Evolutionary conservation across 2,888 invertebrate genomes (phyloP), one percentile per base, ranked within the genome.

Genomic region (Nasonovia ribisnigri): DNA sequence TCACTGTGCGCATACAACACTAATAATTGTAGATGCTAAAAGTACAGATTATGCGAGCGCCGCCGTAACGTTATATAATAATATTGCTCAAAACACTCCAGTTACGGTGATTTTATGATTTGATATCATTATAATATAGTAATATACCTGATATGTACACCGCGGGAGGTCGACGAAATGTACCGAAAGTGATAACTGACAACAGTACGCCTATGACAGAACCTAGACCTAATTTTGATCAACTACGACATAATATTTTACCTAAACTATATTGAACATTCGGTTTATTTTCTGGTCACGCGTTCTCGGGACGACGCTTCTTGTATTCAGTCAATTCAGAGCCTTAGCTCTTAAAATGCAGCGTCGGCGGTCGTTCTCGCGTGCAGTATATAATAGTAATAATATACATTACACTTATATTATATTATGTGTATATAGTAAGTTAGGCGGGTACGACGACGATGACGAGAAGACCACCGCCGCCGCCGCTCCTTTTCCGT

Each of bases 401-500:
- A 46, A 67, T 67, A 88, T 51, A 51, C 48, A 36, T 67, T 67
- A n/a, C 67, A 77, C 77, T 77, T 42, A 36, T 36, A 77, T 77
- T 77, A 36, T 77, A 36, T 86, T 86, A 51, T 88, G 46, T 67
- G 20, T n/a, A 6, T 46, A 51, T 11, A 29, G 42, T 84, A 43
- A 51, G 48, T 26, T 86, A 57, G n/a, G 57, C 46, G 90, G n/a
- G 60, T 8, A 87, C 57, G 43, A 86, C 43, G 54, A 86, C 42
- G 57, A 57, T 26, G 84, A 43, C 87, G 91, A 51, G 91, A 86
- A 87, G 87, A 87, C 46, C 46, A 46, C 10, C 46, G 91, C 86
- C 43, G 84, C 2, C 24, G 92, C 86, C 92, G 92, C 92, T 92
- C 92, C 87, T 92, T 88, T 67, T 92, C 87, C 92, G 92, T 90